Evolutionary conservation across 92 coral and sea anemone species (phyloP).

Genomic region (Umimayanthus chanpuru): DNA sequence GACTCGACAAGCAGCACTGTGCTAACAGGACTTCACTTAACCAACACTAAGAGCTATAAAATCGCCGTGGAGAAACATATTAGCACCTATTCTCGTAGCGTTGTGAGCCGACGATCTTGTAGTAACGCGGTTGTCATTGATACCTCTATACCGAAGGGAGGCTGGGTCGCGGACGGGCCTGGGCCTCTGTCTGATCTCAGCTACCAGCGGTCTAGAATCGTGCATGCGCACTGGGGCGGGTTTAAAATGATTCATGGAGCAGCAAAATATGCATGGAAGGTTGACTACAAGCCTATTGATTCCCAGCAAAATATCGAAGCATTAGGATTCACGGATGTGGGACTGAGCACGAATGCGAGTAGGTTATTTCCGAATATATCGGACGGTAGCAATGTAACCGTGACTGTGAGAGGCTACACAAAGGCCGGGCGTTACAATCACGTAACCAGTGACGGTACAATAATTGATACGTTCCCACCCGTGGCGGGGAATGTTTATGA

Average conservation of each 20-base stretch:
- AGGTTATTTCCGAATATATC: constrained; percentile 58
- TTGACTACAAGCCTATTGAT: constrained; percentile 54
- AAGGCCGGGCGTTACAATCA: constrained; percentile 86
- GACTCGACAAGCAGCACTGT: background rate
- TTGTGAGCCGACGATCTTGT: constrained; percentile 64
- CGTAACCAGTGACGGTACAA: constrained; percentile 80
- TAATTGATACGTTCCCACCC: constrained; percentile 84
- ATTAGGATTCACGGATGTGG: constrained; percentile 65
- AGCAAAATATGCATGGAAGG: constrained; percentile 83
- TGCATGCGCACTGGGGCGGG: constrained; percentile 96
- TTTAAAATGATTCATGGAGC: constrained; percentile 80
- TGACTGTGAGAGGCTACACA: constrained; percentile 80
- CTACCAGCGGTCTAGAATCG: constrained; percentile 76
- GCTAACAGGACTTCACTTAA: constrained; percentile 70
- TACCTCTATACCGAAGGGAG: constrained; percentile 80
- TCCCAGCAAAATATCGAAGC: constrained; percentile 50
- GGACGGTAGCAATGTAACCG: constrained; percentile 44
- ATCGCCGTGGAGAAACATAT: constrained; percentile 80
- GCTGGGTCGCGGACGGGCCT: constrained; percentile 89
- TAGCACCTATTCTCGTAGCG: constrained; percentile 61
- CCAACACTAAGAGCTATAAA: constrained; percentile 69
- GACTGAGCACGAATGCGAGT: constrained; percentile 63
- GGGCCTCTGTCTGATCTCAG: constrained; percentile 78
- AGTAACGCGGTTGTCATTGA: constrained; percentile 75
- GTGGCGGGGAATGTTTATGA: constrained; percentile 69